A percentile compares a stretch with the other conserved stretches of the same genome.
These are phyloP conservation scores for Creontiades dilutus DNA, from an alignment of 2,888 invertebrate species.

Conservation along the genomic window DNA sequence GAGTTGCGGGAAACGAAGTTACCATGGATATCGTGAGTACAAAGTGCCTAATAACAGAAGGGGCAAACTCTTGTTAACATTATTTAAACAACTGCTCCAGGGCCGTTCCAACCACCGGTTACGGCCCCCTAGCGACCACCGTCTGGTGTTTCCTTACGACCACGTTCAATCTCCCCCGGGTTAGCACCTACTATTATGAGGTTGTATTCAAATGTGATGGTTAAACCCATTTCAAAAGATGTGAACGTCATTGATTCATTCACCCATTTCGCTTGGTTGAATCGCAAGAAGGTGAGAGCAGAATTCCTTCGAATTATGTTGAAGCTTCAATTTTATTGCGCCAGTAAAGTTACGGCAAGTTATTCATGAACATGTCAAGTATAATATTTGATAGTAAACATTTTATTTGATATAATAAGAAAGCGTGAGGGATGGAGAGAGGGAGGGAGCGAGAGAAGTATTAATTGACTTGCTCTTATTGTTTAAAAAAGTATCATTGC, in stretches of 20 bases:
- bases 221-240: neutral
- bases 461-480: too few species aligned
- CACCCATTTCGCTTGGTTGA: too few species aligned
- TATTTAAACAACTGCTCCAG: slow-evolving; percentile 36
- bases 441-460: too few species aligned
- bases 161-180: neutral
- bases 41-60: slow-evolving; percentile 56
- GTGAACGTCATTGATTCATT: neutral
- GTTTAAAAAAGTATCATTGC: too few species aligned
- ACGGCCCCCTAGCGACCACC: slow-evolving; percentile 21
- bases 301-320: too few species aligned
- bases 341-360: too few species aligned
- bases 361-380: too few species aligned
- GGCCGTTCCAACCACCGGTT: slow-evolving; percentile 12
- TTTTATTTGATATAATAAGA: too few species aligned
- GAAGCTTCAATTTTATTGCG: too few species aligned
- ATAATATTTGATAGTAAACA: too few species aligned
- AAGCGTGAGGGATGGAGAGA: too few species aligned
- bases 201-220: slow-evolving; percentile 8
- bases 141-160: slow-evolving; percentile 2
- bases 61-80: slow-evolving; percentile 52
- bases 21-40: slow-evolving; percentile 43
- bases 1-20: neutral
- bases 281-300: too few species aligned
- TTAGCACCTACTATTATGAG: slow-evolving; percentile 18